phyloP scores from a whole-genome alignment of 2,113 vertebrate genomes.

The Clarias magur region DNA sequence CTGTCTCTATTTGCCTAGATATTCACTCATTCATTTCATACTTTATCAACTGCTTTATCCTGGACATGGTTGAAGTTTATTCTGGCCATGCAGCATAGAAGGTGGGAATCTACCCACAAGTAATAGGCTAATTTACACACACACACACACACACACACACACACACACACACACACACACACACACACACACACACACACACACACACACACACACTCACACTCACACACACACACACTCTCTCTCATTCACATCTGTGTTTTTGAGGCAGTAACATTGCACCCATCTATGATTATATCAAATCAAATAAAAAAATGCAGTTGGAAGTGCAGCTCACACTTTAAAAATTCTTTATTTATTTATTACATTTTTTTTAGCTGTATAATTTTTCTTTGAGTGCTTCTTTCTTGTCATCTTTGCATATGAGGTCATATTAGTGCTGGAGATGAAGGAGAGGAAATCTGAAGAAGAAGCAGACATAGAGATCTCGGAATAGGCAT shows the following conservation, averaged over 20 bases:
- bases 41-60: too few relatives aligned
- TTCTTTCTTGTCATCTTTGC: neutral
- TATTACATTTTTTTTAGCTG: neutral
- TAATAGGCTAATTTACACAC: neutral
- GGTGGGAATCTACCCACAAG: neutral
- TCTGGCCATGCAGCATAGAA: neutral
- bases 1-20: neutral
- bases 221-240: neutral
- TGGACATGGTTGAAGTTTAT: neutral
- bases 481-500: constrained; percentile 43
- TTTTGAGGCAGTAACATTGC: neutral
- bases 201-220: neutral
- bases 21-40: neutral
- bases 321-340: neutral
- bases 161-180: neutral
- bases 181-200: neutral
- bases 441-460: constrained; percentile 22
- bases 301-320: neutral
- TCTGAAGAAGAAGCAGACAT: neutral
- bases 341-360: neutral
- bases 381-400: neutral
- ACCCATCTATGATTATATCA: neutral
- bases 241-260: neutral
- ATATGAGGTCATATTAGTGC: constrained; percentile 51
- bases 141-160: neutral